Conservation (phyloP, 2,113 vertebrate genomes). For the Mola mola region DNA sequence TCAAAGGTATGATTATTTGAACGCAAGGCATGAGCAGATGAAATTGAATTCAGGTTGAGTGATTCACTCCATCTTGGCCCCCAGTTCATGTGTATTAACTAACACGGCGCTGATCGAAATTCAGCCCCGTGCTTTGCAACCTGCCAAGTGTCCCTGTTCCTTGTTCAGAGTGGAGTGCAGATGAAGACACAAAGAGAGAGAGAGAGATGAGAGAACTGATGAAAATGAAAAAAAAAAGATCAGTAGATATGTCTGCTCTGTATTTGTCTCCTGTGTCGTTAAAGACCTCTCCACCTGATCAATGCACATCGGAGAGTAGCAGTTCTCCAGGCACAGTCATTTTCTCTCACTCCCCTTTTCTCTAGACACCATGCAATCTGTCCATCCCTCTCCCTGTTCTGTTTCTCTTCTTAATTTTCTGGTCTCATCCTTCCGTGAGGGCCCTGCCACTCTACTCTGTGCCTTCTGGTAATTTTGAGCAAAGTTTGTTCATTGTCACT, state of each 20-base stretch:
- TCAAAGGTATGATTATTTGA: constrained; percentile 44
- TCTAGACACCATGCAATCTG: neutral
- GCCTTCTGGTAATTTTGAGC: neutral
- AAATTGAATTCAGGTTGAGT: constrained; percentile 56
- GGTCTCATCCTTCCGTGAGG: constrained; percentile 10
- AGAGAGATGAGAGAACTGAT: constrained; percentile 42
- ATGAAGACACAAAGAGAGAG: constrained; percentile 52
- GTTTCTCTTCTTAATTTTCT: constrained; percentile 16
- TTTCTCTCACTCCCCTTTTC: constrained; percentile 29
- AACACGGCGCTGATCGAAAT: constrained; percentile 63
- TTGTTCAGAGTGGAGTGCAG: constrained; percentile 59
- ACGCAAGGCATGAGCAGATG: constrained; percentile 29
- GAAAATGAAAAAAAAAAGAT: constrained; percentile 43
- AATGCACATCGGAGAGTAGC: constrained; percentile 50
- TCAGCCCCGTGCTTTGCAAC: constrained; percentile 44
- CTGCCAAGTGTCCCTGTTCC: constrained; percentile 65
- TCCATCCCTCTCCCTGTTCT: constrained; percentile 5
- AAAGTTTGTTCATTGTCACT: no score
- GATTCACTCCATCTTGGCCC: constrained; percentile 44
- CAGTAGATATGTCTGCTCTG: constrained; percentile 33
- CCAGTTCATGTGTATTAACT: constrained; percentile 48
- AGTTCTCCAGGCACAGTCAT: constrained; percentile 47
- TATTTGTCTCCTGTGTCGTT: constrained; percentile 44
- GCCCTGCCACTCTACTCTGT: neutral
- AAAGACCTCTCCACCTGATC: constrained; percentile 56